phyloP scores from a whole-genome alignment of 2,888 invertebrate genomes.

The Argynnis bischoffii region DNA sequence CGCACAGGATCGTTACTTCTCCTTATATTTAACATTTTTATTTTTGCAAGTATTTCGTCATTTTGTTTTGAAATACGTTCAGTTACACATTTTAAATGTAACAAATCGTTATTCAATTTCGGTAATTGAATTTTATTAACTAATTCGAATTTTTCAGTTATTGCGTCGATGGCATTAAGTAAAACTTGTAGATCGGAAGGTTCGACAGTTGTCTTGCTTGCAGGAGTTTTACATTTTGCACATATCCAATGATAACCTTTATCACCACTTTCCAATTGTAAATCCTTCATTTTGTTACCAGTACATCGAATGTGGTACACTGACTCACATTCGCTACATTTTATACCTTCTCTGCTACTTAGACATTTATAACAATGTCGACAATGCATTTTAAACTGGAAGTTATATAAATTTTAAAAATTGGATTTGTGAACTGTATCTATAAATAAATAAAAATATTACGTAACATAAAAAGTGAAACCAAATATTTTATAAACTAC shows the following conservation, averaged over 20 bases:
- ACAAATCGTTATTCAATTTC: slow-evolving; percentile 59
- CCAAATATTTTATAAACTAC: too few species aligned
- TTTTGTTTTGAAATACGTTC: slow-evolving; percentile 62
- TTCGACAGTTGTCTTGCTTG: slow-evolving; percentile 42
- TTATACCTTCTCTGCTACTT: slow-evolving; percentile 51
- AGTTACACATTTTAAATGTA: slow-evolving; percentile 55
- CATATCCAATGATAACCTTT: slow-evolving; percentile 61
- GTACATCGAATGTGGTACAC: slow-evolving; percentile 51
- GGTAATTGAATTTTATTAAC: slow-evolving; percentile 69
- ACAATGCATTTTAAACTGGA: slow-evolving; percentile 49
- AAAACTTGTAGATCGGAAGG: slow-evolving; percentile 42
- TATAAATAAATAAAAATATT: too few species aligned
- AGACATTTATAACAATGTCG: slow-evolving; percentile 55
- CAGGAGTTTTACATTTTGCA: slow-evolving; percentile 55
- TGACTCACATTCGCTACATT: slow-evolving; percentile 54
- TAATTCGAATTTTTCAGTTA: slow-evolving; percentile 65
- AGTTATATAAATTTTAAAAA: not conserved
- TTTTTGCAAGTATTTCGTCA: slow-evolving; percentile 55
- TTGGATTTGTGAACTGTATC: too few species aligned
- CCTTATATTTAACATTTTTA: slow-evolving; percentile 47
- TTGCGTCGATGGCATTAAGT: slow-evolving; percentile 48
- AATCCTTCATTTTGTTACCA: slow-evolving; percentile 43
- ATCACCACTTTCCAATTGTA: slow-evolving; percentile 51
- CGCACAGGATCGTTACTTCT: slow-evolving; percentile 12
- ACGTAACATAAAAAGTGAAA: too few species aligned